A percentile compares a stretch with the other conserved stretches of the same genome.
Evolutionary conservation across 2,888 invertebrate species (phyloP).

Genomic region (Malthinus flaveolus): DNA sequence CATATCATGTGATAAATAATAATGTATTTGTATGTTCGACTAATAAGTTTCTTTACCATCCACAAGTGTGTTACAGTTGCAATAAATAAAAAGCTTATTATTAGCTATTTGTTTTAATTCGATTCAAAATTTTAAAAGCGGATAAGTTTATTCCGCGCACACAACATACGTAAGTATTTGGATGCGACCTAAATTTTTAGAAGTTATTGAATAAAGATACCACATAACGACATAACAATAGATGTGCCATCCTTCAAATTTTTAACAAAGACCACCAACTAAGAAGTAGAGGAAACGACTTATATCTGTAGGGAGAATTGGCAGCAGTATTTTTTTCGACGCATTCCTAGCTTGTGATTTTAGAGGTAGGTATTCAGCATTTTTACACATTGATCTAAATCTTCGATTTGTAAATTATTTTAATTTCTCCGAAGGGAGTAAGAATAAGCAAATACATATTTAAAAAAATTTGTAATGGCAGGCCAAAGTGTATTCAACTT

Average conservation of each 20-base stretch:
- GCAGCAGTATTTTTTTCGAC: neutral
- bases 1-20: conserved; percentile 41
- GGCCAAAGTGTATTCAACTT: conserved; percentile 13
- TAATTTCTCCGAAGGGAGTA: too few species aligned
- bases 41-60: conserved; percentile 31
- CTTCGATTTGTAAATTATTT: too few species aligned
- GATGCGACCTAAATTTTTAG: conserved; percentile 39
- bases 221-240: conserved; percentile 47
- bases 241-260: conserved; percentile 46
- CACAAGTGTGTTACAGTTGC: conserved; percentile 54
- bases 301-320: neutral
- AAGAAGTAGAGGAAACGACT: conserved; percentile 43
- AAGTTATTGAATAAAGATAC: conserved; percentile 44
- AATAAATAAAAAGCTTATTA: conserved; percentile 57
- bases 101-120: conserved; percentile 32
- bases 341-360: neutral
- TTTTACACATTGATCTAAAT: too few species aligned
- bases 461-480: neutral
- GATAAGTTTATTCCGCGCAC: conserved; percentile 5
- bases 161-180: conserved; percentile 7
- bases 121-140: conserved; percentile 1
- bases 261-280: conserved; percentile 49
- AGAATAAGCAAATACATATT: too few species aligned
- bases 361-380: too few species aligned
- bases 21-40: conserved; percentile 38